Base-by-base conservation (phyloP, 2,113 vertebrate genomes). In the Phoenicopterus ruber region DNA sequence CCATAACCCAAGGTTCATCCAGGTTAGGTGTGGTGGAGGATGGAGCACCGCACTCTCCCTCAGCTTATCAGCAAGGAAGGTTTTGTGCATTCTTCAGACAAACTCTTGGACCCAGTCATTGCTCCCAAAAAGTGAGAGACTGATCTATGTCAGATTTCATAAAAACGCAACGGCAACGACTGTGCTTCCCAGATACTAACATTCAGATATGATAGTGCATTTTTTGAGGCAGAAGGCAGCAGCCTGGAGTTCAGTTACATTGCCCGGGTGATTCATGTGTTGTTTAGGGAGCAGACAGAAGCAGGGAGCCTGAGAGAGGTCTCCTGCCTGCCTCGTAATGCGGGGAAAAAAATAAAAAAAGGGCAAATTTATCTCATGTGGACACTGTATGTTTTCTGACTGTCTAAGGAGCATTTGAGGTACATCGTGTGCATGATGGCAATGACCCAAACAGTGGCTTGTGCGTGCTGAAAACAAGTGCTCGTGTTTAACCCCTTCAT, bases 241-340 rank as follows among this genome's bases (percentile, higher is more conserved):
- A 88, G 90, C 72, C 88, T 92, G 76, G 72, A 93, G 92, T 95
- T 97, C 96, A 96, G 59, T 92, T 92, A 93, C 85, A 70, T 34
- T 81, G 63, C 47, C 72, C 0, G 55, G 18, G 62, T 93, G 90
- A 97, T 95, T 86, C 93, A 95, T 89, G 84, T 72, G 81, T 82
- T 95, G 46, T 94, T 93, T 87, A 89, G 65, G 80, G 65, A 95
- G 83, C 89, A 89, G 47, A 67, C 52, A 95, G 93, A 91, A 95
- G 81, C 81, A 65, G 82, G 84, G 81, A 95, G 94, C 82, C 95
- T 96, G 94, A 94, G 89, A 95, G 89, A 94, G 93, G 86, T 63
- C 95, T 89, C 52, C 55, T 91, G 61, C 29, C 55, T 81, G 83
- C 32, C 42, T 89, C 77, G 44, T 70, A 69, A 9, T 34, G 12